phyloP scores from a whole-genome alignment of 2,113 vertebrate species.

The Columba livia region DNA sequence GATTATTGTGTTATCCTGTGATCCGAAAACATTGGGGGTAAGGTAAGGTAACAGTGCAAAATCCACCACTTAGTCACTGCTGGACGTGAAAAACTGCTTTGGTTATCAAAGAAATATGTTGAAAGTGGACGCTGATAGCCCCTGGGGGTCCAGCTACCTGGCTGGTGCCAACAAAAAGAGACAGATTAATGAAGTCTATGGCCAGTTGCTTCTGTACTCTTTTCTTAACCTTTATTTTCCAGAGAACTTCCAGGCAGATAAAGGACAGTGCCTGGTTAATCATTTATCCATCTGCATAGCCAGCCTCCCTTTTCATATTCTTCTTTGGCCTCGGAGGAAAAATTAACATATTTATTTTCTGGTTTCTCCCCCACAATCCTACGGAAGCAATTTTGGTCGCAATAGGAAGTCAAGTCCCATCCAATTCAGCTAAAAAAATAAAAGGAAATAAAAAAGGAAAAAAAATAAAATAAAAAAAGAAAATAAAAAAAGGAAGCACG shows the following conservation, averaged over 20 bases:
- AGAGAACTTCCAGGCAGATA: constrained; percentile 50
- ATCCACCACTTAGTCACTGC: constrained; percentile 26
- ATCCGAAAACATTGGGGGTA: constrained; percentile 18
- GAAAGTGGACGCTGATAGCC: background rate
- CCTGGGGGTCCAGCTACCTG: constrained; percentile 17
- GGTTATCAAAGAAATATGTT: constrained; percentile 44
- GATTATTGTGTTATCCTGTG: background rate
- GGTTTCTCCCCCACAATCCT: background rate
- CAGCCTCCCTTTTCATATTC: constrained; percentile 1
- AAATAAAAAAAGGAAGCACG: background rate
- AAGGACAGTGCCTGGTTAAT: constrained; percentile 52
- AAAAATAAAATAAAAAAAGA: background rate
- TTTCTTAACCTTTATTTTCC: constrained; percentile 57
- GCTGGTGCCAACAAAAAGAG: constrained; percentile 51
- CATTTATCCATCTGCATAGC: constrained; percentile 56
- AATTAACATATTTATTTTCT: constrained; percentile 47
- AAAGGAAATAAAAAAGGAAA: background rate
- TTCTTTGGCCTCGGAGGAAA: constrained; percentile 35
- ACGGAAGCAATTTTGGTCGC: constrained; percentile 19
- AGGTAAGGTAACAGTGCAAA: constrained; percentile 53
- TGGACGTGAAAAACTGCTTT: background rate
- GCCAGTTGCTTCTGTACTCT: constrained; percentile 46
- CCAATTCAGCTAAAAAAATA: background rate
- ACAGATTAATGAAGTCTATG: constrained; percentile 47
- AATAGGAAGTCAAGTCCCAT: constrained; percentile 13